Evolutionary conservation across 2,797 vertebrate species (phyloP), one percentile per base, ranked within the genome.

Genomic region (Clamator glandarius): DNA sequence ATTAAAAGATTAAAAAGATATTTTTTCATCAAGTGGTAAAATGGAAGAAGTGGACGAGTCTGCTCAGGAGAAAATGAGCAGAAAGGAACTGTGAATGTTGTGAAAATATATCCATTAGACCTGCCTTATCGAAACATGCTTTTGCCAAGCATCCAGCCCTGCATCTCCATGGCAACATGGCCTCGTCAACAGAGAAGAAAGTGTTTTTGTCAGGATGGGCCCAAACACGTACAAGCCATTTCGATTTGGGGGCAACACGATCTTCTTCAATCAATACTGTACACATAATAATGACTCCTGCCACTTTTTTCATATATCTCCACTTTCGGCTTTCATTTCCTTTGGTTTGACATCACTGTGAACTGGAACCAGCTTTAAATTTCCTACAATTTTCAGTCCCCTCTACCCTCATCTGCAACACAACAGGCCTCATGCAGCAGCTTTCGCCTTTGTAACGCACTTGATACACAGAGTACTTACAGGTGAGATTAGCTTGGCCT

Each of bases 201-300:
- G 94, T 97, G 96, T 95, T 97, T 97, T 96, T 97, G 97, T 97
- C 97, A 97, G 95, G 96, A 97, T 97, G 94, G 95, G 95, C 93
- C 97, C 96, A 96, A 97, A 97, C 96, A 96, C 95, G 87, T 97
- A 97, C 97, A 97, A 97, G 93, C 95, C 97, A 97, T 98, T 98
- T 98, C 92, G 94, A 96, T 97, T 98, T 96, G 96, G 96, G 96
- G 95, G 96, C 97, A 96, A 92, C 86, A 84, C 51, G 90, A 95
- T 97, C 95, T 94, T 94, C 97, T 97, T 97, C 96, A 98, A 98
- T 98, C 97, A 97, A 97, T 97, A 97, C 85, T 75, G 86, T 88
- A 85, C 97, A 97, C 93, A 96, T 96, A 97, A 96, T 97, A 97
- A 97, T 96, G 96, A 96, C 72, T 96, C 91, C 94, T 96, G 87